Evolutionary conservation across 2,113 vertebrate species (phyloP).

Genomic region (Neolamprologus longior): DNA sequence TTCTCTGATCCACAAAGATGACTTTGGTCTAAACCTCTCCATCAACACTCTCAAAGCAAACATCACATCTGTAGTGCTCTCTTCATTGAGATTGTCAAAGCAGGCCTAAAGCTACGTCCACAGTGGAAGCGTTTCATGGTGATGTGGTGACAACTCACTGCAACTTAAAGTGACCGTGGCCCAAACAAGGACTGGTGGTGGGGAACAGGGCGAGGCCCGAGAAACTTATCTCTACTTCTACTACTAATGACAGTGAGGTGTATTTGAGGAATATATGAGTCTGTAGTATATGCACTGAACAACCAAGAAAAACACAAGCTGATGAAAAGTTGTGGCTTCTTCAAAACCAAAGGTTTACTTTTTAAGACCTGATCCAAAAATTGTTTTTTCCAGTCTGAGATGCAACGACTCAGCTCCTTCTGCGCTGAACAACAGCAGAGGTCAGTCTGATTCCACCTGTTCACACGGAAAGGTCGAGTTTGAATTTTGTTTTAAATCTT

Average conservation of each 20-base stretch:
- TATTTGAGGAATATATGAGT: background rate
- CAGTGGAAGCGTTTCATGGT: background rate
- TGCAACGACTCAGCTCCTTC: constrained; percentile 69
- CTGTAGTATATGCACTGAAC: background rate
- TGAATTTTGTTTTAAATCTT: background rate
- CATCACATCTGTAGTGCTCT: background rate
- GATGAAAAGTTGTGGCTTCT: background rate
- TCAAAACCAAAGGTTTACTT: background rate
- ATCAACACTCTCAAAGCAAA: background rate
- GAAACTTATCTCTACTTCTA: background rate
- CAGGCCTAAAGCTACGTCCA: background rate
- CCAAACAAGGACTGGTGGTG: background rate
- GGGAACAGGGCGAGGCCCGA: background rate
- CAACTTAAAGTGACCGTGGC: background rate
- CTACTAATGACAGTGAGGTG: background rate
- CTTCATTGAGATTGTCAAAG: background rate
- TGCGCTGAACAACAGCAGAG: constrained; percentile 71
- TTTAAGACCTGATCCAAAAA: background rate
- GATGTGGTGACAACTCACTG: background rate
- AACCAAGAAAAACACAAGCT: background rate
- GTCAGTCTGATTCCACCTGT: constrained; percentile 45
- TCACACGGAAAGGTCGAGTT: background rate
- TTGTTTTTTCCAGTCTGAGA: constrained; percentile 70
- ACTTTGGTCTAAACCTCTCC: background rate
- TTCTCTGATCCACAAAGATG: background rate